A percentile compares a stretch with the other conserved stretches of the same genome.
These are phyloP conservation scores for Caradrina kadenii DNA, from an alignment of 2,888 invertebrate species.

Conservation along the genomic window DNA sequence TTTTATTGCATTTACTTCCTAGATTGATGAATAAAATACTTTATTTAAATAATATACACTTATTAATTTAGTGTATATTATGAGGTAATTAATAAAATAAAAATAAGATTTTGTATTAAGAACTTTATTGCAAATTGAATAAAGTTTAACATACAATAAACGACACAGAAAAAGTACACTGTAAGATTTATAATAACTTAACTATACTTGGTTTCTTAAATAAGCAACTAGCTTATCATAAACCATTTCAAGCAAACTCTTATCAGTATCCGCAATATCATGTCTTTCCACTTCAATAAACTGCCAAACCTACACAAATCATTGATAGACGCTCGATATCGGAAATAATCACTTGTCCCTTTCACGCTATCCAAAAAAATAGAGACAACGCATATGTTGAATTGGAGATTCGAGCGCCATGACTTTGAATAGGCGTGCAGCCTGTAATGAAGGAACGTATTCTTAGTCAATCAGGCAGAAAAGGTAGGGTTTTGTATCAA, in stretches of 20 bases:
- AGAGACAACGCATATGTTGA: not conserved
- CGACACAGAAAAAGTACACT: too few species aligned
- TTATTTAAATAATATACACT: too few species aligned
- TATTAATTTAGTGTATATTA: too few species aligned
- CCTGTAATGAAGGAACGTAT: slow-evolving; percentile 26
- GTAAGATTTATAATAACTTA: too few species aligned
- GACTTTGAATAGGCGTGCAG: slow-evolving; percentile 37
- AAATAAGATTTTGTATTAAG: too few species aligned
- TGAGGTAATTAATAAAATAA: too few species aligned
- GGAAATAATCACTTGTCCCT: slow-evolving; percentile 5
- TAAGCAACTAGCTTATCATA: not conserved
- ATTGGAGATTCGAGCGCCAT: not conserved
- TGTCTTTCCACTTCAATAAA: slow-evolving; percentile 29
- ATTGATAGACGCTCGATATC: not conserved
- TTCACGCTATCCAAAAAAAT: not conserved
- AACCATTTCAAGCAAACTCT: slow-evolving; percentile 1
- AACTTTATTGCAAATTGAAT: too few species aligned
- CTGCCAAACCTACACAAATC: not conserved
- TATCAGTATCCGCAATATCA: slow-evolving; percentile 29
- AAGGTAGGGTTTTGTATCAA: slow-evolving; percentile 55
- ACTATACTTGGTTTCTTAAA: not conserved
- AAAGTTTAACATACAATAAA: too few species aligned
- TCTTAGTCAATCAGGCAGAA: slow-evolving; percentile 48
- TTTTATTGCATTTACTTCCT: too few species aligned
- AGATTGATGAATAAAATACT: too few species aligned